Base-by-base conservation (phyloP, 2,113 vertebrate genomes). In the Lasiurus borealis region DNA sequence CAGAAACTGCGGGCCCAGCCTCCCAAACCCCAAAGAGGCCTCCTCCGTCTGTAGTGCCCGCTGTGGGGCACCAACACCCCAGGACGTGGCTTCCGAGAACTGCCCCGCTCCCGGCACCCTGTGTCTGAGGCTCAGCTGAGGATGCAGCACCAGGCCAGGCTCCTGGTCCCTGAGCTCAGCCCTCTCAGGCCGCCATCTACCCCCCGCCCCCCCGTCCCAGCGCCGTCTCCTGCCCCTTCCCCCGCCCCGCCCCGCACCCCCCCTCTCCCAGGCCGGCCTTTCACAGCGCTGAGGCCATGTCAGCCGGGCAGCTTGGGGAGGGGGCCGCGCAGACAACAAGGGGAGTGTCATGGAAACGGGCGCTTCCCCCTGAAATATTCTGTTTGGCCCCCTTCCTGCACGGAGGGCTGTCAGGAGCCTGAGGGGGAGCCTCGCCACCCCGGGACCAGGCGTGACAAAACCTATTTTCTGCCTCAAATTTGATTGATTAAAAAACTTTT, bases 401-500 rank as follows among this genome's bases (percentile, higher is more conserved):
- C 99, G 99, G 99, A 99, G 98, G 98, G 98, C 99, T 99, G 99
- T 99, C 99, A 99, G 98, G 95, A 98, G 98, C 98, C 99, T 98
- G 98, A 98, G 99, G 98, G 98, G 99, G 99, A 99, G 99, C 99
- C 99, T 99, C 99, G 99, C 98, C 99, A 99, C 99, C 99, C 99
- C 97, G 90, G 98, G 98, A 98, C 99, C 97, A 97, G 99, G 98
- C 99, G 99, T 99, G 99, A 99, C 99, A 99, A 99, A 99, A 99
- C 99, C 99, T 99, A 99, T 99, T 99, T 99, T 99, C 99, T 99
- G 99, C 99, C 99, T 98, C 98, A 99, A 99, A 98, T 98, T 99
- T 99, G 99, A 99, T 99, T 99, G 99, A 99, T 99, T 99, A 99
- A 99, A 99, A 99, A 99, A 99, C 99, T 99, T 99, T 99, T 99